Conservation (phyloP, 2,113 vertebrate species). For the Petromus typicus region DNA sequence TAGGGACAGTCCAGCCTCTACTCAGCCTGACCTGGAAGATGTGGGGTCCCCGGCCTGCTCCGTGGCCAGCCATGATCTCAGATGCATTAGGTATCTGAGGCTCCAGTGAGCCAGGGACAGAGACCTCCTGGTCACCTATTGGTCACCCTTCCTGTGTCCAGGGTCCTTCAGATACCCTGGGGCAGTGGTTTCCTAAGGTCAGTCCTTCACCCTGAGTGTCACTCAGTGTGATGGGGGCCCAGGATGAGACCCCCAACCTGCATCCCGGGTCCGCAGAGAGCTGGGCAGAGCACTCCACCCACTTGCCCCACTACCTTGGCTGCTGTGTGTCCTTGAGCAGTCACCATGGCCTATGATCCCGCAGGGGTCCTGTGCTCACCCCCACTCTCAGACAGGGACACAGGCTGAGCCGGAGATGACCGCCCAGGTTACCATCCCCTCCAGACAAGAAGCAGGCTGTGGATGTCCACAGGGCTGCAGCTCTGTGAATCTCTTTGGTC, state of each 20-base stretch:
- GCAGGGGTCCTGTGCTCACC: neutral
- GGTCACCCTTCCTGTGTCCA: neutral
- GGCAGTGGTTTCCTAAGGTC: neutral
- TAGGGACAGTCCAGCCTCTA: neutral
- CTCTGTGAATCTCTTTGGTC: neutral
- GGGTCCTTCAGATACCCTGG: neutral
- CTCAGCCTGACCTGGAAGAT: neutral
- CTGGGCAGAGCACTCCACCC: neutral
- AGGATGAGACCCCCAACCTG: neutral
- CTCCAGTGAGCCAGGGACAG: neutral
- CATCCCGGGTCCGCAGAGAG: neutral
- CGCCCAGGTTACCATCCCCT: neutral
- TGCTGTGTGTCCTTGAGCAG: neutral
- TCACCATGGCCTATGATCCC: neutral
- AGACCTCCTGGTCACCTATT: neutral
- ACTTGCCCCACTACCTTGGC: neutral
- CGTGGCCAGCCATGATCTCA: neutral
- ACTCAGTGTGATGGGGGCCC: neutral
- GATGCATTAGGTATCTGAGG: neutral
- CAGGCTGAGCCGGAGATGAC: neutral
- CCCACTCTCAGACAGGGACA: neutral
- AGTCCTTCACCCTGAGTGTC: neutral
- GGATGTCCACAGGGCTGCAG: neutral
- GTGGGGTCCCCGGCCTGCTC: neutral
- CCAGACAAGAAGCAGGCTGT: neutral